phyloP scores from a whole-genome alignment of 2,888 invertebrate species.

The Leptopterna dolabrata region DNA sequence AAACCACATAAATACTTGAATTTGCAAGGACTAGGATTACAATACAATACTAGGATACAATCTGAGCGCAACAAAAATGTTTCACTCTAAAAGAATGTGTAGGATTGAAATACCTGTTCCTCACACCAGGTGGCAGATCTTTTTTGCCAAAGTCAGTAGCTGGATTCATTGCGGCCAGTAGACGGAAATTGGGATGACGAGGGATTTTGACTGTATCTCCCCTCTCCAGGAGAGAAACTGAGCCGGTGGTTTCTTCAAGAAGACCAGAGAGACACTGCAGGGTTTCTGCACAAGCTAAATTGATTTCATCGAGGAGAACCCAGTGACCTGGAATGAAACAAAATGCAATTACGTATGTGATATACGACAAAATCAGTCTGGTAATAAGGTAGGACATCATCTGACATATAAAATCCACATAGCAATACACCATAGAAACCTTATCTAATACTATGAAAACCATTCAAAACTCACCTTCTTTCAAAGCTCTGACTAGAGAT shows the following conservation, averaged over 20 bases:
- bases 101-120: conserved; percentile 75
- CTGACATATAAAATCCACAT: no score
- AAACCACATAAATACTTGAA: no score
- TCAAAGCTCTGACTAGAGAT: conserved; percentile 89
- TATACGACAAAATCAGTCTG: neutral
- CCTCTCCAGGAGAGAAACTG: conserved; percentile 86
- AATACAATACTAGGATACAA: no score
- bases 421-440: no score
- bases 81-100: no score
- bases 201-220: conserved; percentile 88
- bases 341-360: no score
- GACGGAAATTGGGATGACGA: conserved; percentile 86
- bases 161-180: conserved; percentile 99
- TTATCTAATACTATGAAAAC: no score
- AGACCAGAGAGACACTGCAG: conserved; percentile 93
- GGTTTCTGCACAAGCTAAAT: conserved; percentile 96
- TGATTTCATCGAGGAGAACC: conserved; percentile 98
- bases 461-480: conserved; percentile 69
- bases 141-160: conserved; percentile 98
- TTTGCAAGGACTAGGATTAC: no score
- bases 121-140: conserved; percentile 90
- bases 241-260: conserved; percentile 84
- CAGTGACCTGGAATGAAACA: conserved; percentile 77
- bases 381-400: no score
- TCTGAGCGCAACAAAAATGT: no score